Conservation (phyloP, 2,888 invertebrate species). For the Flexamia atlantica region DNA sequence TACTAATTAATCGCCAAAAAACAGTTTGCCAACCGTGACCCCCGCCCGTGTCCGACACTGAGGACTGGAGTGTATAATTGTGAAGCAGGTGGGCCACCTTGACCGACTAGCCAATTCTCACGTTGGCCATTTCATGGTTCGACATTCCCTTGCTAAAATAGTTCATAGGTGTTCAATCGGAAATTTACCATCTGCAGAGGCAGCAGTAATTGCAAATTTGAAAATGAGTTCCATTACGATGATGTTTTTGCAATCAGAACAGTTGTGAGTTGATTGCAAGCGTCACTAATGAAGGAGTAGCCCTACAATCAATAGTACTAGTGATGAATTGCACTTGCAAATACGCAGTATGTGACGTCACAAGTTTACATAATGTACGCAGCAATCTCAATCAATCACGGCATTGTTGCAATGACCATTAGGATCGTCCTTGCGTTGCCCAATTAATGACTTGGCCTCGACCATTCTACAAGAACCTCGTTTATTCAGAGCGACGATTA, state of each 20-base stretch:
- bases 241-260: background rate
- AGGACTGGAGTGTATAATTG: background rate
- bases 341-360: conserved; percentile 14
- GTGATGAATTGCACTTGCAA: conserved; percentile 13
- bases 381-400: conserved; percentile 29
- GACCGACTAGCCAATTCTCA: background rate
- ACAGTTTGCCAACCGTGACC: background rate
- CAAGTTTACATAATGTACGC: conserved; percentile 19
- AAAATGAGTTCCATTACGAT: background rate
- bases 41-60: background rate
- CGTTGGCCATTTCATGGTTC: background rate
- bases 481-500: background rate
- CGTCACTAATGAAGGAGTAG: too few species aligned
- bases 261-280: background rate
- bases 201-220: background rate
- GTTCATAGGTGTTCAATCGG: background rate
- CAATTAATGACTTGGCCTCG: background rate
- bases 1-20: background rate
- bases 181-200: background rate
- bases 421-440: conserved; percentile 6
- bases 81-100: conserved; percentile 35
- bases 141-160: background rate
- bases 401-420: conserved; percentile 32
- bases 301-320: background rate
- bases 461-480: background rate